A percentile compares a stretch with the other conserved stretches of the same genome.
Conservation (phyloP, 2,797 vertebrate genomes). For the Chrosomus eos region DNA sequence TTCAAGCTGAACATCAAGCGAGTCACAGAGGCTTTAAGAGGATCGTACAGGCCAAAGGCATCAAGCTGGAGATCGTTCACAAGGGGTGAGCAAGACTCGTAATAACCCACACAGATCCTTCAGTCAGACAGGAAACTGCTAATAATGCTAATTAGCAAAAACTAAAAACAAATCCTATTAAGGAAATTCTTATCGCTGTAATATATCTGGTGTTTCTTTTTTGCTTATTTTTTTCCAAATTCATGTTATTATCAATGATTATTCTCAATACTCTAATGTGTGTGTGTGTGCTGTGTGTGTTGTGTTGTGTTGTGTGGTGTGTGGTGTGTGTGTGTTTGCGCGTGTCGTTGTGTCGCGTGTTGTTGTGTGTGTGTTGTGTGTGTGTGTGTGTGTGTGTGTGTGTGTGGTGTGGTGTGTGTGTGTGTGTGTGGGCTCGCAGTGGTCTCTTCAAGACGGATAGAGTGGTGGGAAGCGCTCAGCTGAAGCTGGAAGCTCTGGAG, state of each 20-base stretch:
- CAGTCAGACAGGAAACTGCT: neutral
- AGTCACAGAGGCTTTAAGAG: constrained; percentile 84
- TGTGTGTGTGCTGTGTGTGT: no score
- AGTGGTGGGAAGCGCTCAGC: constrained; percentile 84
- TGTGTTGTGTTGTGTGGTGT: no score
- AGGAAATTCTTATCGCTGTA: neutral
- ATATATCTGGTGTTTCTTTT: neutral
- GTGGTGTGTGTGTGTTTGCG: no score
- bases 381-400: no score
- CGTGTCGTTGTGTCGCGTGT: no score
- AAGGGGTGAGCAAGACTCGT: constrained; percentile 83
- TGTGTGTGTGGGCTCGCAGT: constrained; percentile 65
- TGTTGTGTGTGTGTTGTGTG: no score
- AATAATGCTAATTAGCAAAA: no score
- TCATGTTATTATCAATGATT: no score
- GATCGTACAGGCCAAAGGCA: constrained; percentile 87
- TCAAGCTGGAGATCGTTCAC: constrained; percentile 91
- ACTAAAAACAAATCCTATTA: no score
- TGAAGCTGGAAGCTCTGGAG: constrained; percentile 87
- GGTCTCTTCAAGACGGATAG: constrained; percentile 89
- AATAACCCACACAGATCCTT: neutral
- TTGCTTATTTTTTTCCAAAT: no score
- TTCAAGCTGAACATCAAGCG: constrained; percentile 89
- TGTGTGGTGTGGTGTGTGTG: constrained; percentile 11
- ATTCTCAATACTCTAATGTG: no score